A percentile compares a stretch with the other conserved stretches of the same genome.
Conservation (phyloP, 1,140 invertebrate genomes). For the Calliopsis andreniformis region DNA sequence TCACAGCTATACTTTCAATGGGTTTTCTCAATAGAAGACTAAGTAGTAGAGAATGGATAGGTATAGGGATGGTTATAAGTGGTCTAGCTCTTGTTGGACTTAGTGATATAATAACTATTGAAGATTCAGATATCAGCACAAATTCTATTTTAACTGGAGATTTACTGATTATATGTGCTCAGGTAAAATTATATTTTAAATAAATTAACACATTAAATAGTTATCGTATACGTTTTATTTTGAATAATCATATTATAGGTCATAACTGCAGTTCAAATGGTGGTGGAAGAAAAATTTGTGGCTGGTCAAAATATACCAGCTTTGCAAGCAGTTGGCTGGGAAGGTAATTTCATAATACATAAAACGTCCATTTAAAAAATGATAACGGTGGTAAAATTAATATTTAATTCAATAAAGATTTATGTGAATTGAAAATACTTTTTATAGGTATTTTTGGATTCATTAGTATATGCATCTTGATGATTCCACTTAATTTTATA, state of each 20-base stretch:
- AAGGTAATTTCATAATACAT: constrained; percentile 82
- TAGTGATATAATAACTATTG: constrained; percentile 86
- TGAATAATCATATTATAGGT: constrained; percentile 81
- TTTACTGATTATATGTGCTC: constrained; percentile 94
- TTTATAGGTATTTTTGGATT: constrained; percentile 91
- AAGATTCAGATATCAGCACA: constrained; percentile 80
- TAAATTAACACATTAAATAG: no score
- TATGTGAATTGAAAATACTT: constrained; percentile 1
- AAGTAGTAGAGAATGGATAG: constrained; percentile 89
- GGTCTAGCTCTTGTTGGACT: constrained; percentile 92
- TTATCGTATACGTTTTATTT: no score
- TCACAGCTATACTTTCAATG: constrained; percentile 95
- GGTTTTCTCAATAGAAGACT: constrained; percentile 90
- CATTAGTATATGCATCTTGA: constrained; percentile 86
- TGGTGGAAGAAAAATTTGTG: constrained; percentile 96
- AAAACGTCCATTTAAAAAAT: constrained; percentile 14
- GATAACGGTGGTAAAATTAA: not conserved
- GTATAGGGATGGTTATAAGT: constrained; percentile 90
- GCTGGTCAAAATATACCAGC: constrained; percentile 90
- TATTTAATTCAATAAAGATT: no score
- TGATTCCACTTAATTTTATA: constrained; percentile 94
- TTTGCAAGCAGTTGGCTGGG: constrained; percentile 94
- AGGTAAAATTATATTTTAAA: constrained; percentile 75
- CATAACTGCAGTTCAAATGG: constrained; percentile 95
- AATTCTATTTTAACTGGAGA: constrained; percentile 96